Evolutionary conservation across 2,888 invertebrate species (phyloP).

Genomic region (Andrena haemorrhoa): DNA sequence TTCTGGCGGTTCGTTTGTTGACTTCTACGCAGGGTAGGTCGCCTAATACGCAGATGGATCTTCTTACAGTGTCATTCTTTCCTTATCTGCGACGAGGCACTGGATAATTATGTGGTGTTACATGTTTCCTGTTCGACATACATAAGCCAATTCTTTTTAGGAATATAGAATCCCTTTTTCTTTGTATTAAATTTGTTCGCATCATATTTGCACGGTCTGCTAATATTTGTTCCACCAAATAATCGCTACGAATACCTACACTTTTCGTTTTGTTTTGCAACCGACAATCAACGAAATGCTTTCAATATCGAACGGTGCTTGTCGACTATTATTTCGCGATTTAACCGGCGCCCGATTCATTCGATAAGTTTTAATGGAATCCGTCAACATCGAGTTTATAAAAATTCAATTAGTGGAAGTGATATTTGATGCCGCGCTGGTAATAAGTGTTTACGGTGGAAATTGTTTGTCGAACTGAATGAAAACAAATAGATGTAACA

Average conservation of each 20-base stretch:
- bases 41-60: not conserved
- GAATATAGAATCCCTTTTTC: too few relatives aligned
- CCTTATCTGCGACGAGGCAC: too few relatives aligned
- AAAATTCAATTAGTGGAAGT: constrained; percentile 46
- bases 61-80: too few relatives aligned
- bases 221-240: not conserved
- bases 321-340: constrained; percentile 26
- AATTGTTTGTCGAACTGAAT: constrained; percentile 12
- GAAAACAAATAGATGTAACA: not conserved
- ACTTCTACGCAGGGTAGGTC: not conserved
- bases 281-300: constrained; percentile 19
- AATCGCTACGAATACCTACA: not conserved
- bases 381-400: constrained; percentile 26
- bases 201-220: not conserved
- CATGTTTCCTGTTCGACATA: too few relatives aligned
- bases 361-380: constrained; percentile 40
- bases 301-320: constrained; percentile 3
- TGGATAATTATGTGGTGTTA: too few relatives aligned
- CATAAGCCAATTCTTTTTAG: too few relatives aligned
- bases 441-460: constrained; percentile 28
- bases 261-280: not conserved
- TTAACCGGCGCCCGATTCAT: constrained; percentile 2
- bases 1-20: constrained; percentile 7
- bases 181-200: too few relatives aligned
- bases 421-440: constrained; percentile 28